Evolutionary conservation across 2,888 invertebrate genomes (phyloP).

Genomic region (Prosapia bicincta): DNA sequence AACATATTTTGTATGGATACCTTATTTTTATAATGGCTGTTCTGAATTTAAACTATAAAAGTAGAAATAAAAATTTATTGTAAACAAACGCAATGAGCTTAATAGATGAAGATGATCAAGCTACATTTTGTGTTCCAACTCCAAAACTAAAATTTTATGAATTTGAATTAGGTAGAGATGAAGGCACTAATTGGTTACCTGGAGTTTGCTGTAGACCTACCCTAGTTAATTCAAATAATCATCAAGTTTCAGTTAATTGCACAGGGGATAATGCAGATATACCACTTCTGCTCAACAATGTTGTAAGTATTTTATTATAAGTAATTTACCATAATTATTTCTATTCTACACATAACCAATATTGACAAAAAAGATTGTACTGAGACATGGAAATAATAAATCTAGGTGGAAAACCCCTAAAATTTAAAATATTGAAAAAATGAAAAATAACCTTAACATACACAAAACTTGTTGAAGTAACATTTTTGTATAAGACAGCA

Average conservation of each 20-base stretch:
- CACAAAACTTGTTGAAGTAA: too few species aligned
- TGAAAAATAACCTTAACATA: too few species aligned
- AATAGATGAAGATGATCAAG: constrained; percentile 18
- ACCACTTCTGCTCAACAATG: not conserved
- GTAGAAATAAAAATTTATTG: not conserved
- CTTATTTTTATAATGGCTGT: not conserved
- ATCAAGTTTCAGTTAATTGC: not conserved
- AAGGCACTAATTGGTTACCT: not conserved
- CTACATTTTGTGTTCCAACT: constrained; percentile 21
- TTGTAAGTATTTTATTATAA: not conserved
- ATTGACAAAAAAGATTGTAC: too few species aligned
- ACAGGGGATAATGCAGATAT: not conserved
- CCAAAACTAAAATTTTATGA: constrained; percentile 14
- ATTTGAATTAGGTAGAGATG: not conserved
- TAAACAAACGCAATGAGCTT: not conserved
- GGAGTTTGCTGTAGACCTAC: not conserved
- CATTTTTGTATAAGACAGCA: too few species aligned
- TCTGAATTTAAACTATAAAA: not conserved
- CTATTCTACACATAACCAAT: too few species aligned
- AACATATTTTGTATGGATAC: not conserved
- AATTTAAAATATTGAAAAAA: too few species aligned
- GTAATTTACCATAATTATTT: too few species aligned
- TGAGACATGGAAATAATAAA: too few species aligned
- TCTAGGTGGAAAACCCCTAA: too few species aligned
- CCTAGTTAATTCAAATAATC: not conserved